Conservation (phyloP, 2,113 vertebrate genomes). For the Ceyx melanurus region DNA sequence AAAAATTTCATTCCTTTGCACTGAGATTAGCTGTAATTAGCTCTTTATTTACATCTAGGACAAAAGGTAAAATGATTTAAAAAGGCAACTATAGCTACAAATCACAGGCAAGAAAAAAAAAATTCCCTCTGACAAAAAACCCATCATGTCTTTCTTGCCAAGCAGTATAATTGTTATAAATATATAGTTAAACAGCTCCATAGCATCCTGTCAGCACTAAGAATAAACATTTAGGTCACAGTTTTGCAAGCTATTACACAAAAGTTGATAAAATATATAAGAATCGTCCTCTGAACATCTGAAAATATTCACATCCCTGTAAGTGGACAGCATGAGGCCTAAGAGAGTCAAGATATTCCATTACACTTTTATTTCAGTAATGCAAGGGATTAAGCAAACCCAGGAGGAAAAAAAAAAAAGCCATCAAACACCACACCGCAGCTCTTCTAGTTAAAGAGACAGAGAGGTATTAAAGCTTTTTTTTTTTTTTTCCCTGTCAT, state of each 20-base stretch:
- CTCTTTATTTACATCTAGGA: conserved; percentile 50
- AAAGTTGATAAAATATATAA: background rate
- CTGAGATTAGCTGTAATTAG: conserved; percentile 50
- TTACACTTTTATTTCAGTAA: background rate
- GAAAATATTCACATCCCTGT: background rate
- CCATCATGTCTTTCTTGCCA: background rate
- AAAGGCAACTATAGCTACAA: background rate
- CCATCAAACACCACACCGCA: background rate
- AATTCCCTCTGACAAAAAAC: background rate
- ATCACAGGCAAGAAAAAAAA: background rate
- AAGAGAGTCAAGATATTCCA: background rate
- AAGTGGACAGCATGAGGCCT: background rate
- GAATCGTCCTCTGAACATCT: background rate
- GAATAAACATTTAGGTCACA: conserved; percentile 36
- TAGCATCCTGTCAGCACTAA: background rate
- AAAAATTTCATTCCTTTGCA: conserved; percentile 15
- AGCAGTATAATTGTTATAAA: conserved; percentile 26
- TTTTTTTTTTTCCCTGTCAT: background rate
- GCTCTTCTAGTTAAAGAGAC: background rate
- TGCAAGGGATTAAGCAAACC: background rate
- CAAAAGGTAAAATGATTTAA: conserved; percentile 24
- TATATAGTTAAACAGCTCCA: background rate
- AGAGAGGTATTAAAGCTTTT: background rate
- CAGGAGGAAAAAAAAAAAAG: background rate
- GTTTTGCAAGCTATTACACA: background rate